Base-by-base conservation (phyloP, 1,140 invertebrate species). In the Drosophila santomea region DNA sequence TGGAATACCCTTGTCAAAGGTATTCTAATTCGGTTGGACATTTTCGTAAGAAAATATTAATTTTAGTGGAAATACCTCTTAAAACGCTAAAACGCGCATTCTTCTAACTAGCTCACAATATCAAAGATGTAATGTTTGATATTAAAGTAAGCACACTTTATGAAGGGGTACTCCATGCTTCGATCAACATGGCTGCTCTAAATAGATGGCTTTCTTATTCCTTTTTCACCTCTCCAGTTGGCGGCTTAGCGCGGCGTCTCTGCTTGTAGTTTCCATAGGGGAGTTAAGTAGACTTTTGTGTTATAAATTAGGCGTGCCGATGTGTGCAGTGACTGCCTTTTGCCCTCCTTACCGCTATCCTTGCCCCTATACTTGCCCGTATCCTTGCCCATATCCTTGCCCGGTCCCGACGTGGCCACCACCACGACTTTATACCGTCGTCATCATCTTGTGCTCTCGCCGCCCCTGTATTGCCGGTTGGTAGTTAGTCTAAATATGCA, bases 401-500 rank as follows among this genome's bases (percentile, higher is more conserved):
- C 23, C 23, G 3, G 28, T 2, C 8, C 32, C 32, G 32, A 8
- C 32, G 8, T 32, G 32, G 32, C 32, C 32, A 32, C 32, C 32
- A 32, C 32, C 32, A 32, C 32, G 8, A 32, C 20, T 52, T n/a
- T 4, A 14, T 32, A 10, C 17, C 41, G 14, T 11, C 52, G 15
- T 67, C 25, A 17, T 58, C 36, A 63, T 55, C 66, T 55, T 69
- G 50, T 50, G 20, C 14, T 28, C 38, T 39, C 23, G 20, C 17
- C 23, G 20, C 17, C 10, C 15, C 52, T 52, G 12, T 35, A 41
- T 52, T 44, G 60, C 60, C 38, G 38, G 17, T 48, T 63, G 71
- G 75, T 76, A 84, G 71, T 84, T 84, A 79, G 80, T 86, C 82
- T 82, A 86, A 85, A 86, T 85, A 85, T 85, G 82, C 82, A 85